Evolutionary conservation across 1,140 invertebrate species (phyloP).

Genomic region (Bombus turneri): DNA sequence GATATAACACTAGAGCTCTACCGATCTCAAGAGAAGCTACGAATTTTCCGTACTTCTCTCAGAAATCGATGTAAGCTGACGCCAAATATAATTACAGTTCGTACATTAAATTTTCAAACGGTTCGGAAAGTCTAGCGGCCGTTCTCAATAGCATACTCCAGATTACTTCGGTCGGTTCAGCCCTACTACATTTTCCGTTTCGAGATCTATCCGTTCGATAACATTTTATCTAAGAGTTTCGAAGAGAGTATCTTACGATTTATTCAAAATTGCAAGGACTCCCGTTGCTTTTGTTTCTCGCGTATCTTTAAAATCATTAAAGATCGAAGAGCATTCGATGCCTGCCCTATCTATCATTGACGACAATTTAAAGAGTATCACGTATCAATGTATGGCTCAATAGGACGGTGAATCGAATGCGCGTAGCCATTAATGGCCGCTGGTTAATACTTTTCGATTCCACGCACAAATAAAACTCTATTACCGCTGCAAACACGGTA

Average conservation of each 20-base stretch:
- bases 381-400: too few species aligned
- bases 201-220: not conserved
- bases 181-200: constrained; percentile 22
- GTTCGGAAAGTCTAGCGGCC: constrained; percentile 1
- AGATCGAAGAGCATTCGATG: not conserved
- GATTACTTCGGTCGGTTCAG: not conserved
- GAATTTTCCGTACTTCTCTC: not conserved
- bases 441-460: constrained; percentile 2
- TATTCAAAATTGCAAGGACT: not conserved
- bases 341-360: not conserved
- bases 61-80: constrained; percentile 50
- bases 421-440: not conserved
- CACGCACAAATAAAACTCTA: constrained; percentile 19
- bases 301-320: not conserved
- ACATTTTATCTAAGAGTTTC: not conserved
- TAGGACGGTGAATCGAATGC: not conserved
- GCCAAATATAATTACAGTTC: constrained; percentile 53
- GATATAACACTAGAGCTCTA: not conserved
- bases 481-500: not conserved
- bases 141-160: constrained; percentile 8
- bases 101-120: constrained; percentile 50
- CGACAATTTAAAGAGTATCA: not conserved
- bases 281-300: too few species aligned
- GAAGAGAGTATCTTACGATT: too few species aligned
- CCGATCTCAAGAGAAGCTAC: not conserved